These are phyloP conservation scores for Agonopterix arenella DNA, from an alignment of 2,888 invertebrate species.

Conservation along the genomic window DNA sequence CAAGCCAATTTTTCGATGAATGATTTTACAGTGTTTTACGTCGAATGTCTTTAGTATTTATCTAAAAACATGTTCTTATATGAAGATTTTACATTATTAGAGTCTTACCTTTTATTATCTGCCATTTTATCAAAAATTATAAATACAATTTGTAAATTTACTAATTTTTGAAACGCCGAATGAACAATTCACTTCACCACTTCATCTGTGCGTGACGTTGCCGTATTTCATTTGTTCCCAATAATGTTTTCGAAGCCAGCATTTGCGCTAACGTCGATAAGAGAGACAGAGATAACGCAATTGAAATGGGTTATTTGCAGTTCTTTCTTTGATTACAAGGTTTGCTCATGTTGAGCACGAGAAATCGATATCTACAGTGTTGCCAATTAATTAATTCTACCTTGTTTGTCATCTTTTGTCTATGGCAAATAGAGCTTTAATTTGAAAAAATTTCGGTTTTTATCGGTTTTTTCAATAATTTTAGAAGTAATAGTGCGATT, in stretches of 20 bases:
- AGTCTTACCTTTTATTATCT: conserved; percentile 74
- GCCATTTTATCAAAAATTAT: conserved; percentile 65
- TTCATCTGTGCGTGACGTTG: conserved; percentile 71
- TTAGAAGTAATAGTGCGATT: no score
- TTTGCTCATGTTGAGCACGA: no score
- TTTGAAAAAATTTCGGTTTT: neutral
- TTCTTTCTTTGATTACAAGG: neutral
- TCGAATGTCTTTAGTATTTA: no score
- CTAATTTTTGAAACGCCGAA: conserved; percentile 56
- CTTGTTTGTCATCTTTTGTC: conserved; percentile 21
- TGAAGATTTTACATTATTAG: conserved; percentile 16
- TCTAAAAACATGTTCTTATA: neutral
- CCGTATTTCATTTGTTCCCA: conserved; percentile 75
- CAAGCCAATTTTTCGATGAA: conserved; percentile 69
- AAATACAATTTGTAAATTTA: conserved; percentile 49
- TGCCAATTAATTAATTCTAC: conserved; percentile 30
- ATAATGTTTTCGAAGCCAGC: no score
- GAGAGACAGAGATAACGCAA: neutral
- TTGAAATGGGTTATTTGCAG: neutral
- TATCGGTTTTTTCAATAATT: conserved; percentile 18
- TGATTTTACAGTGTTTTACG: conserved; percentile 24
- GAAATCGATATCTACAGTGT: neutral
- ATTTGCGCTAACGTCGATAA: neutral
- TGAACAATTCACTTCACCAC: conserved; percentile 49
- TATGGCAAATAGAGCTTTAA: conserved; percentile 16